phyloP scores from a whole-genome alignment of 2,797 vertebrate species.

The Phrynocephalus vlangalii region DNA sequence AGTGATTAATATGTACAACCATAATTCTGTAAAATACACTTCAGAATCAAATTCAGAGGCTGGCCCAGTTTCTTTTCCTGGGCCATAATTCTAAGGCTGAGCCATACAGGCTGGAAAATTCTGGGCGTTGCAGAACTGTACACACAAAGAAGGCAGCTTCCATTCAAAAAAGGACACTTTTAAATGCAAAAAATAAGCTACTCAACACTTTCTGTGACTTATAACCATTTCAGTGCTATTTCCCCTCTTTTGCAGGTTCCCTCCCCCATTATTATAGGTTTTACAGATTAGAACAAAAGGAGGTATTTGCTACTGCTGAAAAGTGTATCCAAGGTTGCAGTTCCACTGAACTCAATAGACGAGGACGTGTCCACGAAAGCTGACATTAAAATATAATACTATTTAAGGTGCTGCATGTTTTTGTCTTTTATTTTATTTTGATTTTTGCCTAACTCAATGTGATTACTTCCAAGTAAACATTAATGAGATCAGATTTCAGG shows the following conservation, averaged over 20 bases:
- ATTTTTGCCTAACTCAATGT: no score
- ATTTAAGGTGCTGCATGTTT: no score
- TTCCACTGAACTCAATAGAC: neutral
- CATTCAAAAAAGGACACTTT: no score
- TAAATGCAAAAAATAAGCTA: neutral
- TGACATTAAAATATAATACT: no score
- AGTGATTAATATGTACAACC: neutral
- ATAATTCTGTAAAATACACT: neutral
- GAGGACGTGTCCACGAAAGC: no score
- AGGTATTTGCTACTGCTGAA: neutral
- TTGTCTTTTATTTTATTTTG: no score
- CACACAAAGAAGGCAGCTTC: no score
- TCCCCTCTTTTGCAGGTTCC: neutral
- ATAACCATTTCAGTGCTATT: neutral
- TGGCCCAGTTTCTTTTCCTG: no score
- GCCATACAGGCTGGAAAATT: no score
- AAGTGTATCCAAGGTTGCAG: neutral
- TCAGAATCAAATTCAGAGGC: neutral
- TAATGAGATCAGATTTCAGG: neutral
- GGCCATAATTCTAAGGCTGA: no score
- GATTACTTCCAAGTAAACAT: neutral
- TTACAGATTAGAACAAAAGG: neutral
- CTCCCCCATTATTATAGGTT: neutral
- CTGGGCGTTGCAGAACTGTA: no score
- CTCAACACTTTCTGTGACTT: neutral